Evolutionary conservation across 2,888 invertebrate species (phyloP).

Genomic region (Tuta absoluta): DNA sequence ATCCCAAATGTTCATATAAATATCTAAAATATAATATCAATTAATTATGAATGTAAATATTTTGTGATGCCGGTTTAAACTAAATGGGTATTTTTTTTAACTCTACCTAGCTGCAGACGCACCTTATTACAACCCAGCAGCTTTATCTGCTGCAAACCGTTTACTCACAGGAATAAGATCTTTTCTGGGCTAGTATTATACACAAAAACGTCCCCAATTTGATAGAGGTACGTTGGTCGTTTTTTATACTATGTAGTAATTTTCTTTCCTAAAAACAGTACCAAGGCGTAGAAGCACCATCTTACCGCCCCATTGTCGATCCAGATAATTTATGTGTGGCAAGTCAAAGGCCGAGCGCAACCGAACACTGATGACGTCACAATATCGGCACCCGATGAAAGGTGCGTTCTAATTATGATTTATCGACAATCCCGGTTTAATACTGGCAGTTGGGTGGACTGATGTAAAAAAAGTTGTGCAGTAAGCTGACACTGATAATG

Average conservation of each 20-base stretch:
- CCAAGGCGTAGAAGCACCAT: constrained; percentile 21
- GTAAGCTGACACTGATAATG: not conserved
- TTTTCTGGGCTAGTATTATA: too few species aligned
- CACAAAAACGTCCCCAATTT: too few species aligned
- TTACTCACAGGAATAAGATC: too few species aligned
- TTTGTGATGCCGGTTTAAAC: too few species aligned
- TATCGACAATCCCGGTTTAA: constrained; percentile 45
- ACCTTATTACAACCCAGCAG: too few species aligned
- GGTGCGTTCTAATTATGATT: constrained; percentile 75
- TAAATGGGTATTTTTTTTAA: too few species aligned
- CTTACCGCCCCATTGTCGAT: constrained; percentile 44
- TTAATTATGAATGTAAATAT: too few species aligned
- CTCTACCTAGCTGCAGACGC: too few species aligned
- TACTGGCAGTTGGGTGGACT: constrained; percentile 2
- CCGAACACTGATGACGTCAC: constrained; percentile 52
- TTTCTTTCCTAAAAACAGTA: constrained; percentile 42
- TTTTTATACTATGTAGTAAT: constrained; percentile 7
- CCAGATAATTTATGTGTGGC: constrained; percentile 52
- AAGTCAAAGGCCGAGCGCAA: constrained; percentile 52
- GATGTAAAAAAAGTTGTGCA: not conserved
- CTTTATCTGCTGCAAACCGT: too few species aligned
- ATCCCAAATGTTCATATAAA: too few species aligned
- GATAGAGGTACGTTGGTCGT: too few species aligned
- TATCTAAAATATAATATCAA: too few species aligned
- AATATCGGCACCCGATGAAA: constrained; percentile 73